Base-by-base conservation (phyloP, 2,797 vertebrate genomes). In the Darevskia mixta region DNA sequence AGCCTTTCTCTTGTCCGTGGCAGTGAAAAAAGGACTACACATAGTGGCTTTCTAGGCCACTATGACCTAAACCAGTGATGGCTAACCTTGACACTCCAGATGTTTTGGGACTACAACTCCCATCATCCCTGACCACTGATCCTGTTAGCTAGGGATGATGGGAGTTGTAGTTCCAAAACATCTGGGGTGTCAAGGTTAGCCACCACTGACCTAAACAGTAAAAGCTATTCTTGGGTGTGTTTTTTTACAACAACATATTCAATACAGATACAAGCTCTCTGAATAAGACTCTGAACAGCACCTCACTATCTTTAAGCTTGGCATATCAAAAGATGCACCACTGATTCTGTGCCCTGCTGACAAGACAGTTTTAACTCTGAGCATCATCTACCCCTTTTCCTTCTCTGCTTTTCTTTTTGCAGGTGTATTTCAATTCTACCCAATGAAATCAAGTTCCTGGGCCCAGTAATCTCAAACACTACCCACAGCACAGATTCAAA, bases 161-260 rank as follows among this genome's bases (percentile, higher is more conserved):
- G n/a, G n/a, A n/a, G n/a, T n/a, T n/a, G n/a, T n/a, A n/a, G n/a
- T n/a, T n/a, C n/a, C n/a, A n/a, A n/a, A n/a, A n/a, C n/a, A n/a
- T n/a, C n/a, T n/a, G n/a, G n/a, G n/a, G n/a, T n/a, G n/a, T n/a
- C n/a, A n/a, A n/a, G n/a, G n/a, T n/a, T n/a, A n/a, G n/a, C n/a
- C n/a, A n/a, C n/a, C n/a, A n/a, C n/a, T 58, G 85, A 27, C 83
- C 90, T 81, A 3, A 69, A 86, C 6, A 78, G 49, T 45, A 86
- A 64, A 91, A 91, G 66, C 35, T 85, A 84, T 29, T 90, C 8
- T 66, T 32, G 13, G 35, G 5, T 32, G 9, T 69, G 84, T 79
- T 58, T 49, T 49, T 49, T 49, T 20, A 11, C 32, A 32, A n/a
- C 15, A 8, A 18, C 20, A 66, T 72, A 29, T 82, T 85, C 29